phyloP scores from a whole-genome alignment of 2,113 vertebrate genomes.

The Vidua macroura region DNA sequence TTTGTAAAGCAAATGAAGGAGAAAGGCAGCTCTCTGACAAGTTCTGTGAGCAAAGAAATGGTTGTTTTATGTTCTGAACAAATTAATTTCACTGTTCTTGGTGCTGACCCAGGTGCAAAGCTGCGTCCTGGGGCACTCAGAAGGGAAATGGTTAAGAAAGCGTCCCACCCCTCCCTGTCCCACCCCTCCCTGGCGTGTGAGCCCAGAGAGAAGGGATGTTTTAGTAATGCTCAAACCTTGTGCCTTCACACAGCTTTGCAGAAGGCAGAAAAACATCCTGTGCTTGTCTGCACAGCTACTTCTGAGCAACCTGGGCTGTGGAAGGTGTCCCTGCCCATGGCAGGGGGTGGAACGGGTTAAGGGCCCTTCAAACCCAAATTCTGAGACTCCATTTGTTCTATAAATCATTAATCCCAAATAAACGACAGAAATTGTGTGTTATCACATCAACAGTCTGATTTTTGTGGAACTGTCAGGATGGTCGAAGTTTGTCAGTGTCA shows the following conservation, averaged over 20 bases:
- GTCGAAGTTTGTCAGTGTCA: neutral
- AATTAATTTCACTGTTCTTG: neutral
- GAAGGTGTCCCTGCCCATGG: neutral
- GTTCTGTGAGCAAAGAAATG: neutral
- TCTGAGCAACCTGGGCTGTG: neutral
- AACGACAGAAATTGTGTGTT: neutral
- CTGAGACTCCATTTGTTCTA: neutral
- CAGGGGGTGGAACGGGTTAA: neutral
- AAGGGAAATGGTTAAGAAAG: neutral
- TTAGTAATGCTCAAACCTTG: neutral
- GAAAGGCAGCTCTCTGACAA: neutral
- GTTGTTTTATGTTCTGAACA: neutral
- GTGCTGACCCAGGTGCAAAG: neutral
- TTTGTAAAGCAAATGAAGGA: neutral
- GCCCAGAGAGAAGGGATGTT: neutral
- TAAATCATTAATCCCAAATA: neutral
- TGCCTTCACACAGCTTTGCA: neutral
- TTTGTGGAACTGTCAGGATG: neutral
- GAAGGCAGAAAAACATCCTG: neutral
- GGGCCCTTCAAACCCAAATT: neutral
- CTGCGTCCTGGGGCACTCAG: neutral
- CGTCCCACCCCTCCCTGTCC: fast-evolving
- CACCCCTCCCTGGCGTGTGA: neutral
- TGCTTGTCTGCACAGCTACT: neutral
- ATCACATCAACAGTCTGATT: neutral